Conservation (phyloP, 2,888 invertebrate species). For the Alviniconcha strummeri region DNA sequence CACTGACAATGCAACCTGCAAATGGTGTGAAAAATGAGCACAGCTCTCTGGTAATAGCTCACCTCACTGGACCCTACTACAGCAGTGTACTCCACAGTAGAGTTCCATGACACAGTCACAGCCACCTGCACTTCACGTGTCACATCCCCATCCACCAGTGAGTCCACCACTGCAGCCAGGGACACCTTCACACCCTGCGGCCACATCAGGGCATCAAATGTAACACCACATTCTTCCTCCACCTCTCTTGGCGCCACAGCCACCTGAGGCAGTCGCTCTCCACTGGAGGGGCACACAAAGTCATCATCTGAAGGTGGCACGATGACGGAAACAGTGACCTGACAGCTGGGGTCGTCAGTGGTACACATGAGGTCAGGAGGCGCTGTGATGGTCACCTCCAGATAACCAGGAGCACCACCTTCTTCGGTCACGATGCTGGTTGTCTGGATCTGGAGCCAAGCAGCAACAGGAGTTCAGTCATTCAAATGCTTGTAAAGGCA, state of each 20-base stretch:
- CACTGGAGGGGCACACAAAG: constrained; percentile 27
- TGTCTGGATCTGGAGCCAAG: constrained; percentile 24
- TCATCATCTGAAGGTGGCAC: constrained; percentile 32
- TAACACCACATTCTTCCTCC: constrained; percentile 9
- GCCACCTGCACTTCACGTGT: constrained; percentile 36
- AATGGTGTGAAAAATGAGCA: too few relatives aligned
- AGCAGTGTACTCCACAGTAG: constrained; percentile 26
- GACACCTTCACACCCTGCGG: constrained; percentile 37
- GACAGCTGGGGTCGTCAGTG: constrained; percentile 29
- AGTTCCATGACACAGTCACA: constrained; percentile 36
- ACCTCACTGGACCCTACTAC: constrained; percentile 37
- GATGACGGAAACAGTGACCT: constrained; percentile 27
- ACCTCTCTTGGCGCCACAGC: constrained; percentile 11
- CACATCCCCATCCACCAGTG: constrained; percentile 46
- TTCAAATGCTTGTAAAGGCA: too few relatives aligned
- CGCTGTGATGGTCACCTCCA: constrained; percentile 37
- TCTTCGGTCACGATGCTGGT: constrained; percentile 33
- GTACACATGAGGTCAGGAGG: constrained; percentile 40
- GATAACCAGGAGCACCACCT: constrained; percentile 30
- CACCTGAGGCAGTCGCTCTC: constrained; percentile 24
- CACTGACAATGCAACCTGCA: too few relatives aligned
- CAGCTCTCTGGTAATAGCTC: neutral
- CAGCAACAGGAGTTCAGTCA: too few relatives aligned
- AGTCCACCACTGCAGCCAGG: constrained; percentile 49
- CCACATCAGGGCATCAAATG: constrained; percentile 22